phyloP scores from a whole-genome alignment of 92 coral and sea anemone genomes.

The Zoanthus solanderi region DNA sequence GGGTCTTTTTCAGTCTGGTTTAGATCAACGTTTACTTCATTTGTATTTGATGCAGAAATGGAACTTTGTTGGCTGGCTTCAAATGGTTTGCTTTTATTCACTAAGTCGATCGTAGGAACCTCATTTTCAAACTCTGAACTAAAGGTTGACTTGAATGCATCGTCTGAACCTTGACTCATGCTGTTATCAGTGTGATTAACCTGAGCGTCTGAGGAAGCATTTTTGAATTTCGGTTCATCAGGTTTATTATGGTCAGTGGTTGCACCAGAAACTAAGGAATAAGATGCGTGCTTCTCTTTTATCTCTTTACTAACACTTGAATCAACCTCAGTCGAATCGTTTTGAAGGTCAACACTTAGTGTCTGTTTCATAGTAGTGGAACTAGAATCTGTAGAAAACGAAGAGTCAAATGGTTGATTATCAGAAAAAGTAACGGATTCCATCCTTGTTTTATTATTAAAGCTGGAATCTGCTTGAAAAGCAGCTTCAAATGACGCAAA shows the following conservation, averaged over 20 bases:
- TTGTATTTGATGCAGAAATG: not conserved
- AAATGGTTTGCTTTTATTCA: not conserved
- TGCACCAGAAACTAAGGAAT: not conserved
- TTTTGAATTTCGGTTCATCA: not conserved
- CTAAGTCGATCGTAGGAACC: not conserved
- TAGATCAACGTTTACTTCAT: not conserved
- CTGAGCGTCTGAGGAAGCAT: not conserved
- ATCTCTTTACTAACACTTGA: not conserved
- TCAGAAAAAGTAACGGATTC: not conserved
- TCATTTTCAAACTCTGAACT: no score
- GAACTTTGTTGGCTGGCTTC: not conserved
- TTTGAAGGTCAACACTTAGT: not conserved
- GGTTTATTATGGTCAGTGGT: not conserved
- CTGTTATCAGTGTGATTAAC: not conserved
- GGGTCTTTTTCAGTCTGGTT: not conserved
- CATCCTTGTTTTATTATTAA: not conserved
- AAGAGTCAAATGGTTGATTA: slow-evolving; percentile 15
- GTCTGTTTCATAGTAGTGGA: not conserved
- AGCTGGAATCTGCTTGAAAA: slow-evolving; percentile 1
- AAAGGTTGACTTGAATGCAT: not conserved
- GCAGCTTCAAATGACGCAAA: slow-evolving; percentile 10
- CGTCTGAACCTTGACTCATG: not conserved
- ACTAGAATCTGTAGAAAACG: not conserved
- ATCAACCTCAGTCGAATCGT: not conserved
- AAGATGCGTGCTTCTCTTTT: not conserved